Base-by-base conservation (phyloP, 2,888 invertebrate genomes). In the Boloria selene region DNA sequence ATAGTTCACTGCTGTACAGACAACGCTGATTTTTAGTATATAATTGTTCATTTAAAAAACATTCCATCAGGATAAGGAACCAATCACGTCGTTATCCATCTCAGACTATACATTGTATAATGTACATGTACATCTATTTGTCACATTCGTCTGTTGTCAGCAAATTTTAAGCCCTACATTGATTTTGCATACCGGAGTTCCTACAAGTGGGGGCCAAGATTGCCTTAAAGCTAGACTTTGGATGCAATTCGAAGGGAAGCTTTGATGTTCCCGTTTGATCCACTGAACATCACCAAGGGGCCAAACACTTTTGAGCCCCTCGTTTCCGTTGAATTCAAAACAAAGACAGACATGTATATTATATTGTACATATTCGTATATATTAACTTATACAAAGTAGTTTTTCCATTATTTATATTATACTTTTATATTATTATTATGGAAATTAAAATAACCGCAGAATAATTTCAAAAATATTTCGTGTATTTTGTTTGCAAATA, bases 211-310 rank as follows among this genome's bases (percentile, higher is more conserved):
- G 63, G 56, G 56, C 51, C 31, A 56, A 56, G 50, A 64, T 64
- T 56, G 50, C 56, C 59, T 47, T 59, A 50, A 59, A 59, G 59
- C 59, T 59, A 59, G 64, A 64, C 67, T 67, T 56, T 51, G 58
- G 62, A 67, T 69, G 55, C 49, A 31, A 49, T 59, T 56, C 52
- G 62, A 64, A 64, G 64, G 60, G 64, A 64, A 50, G 60, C 64
- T 70, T 70, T 70, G 67, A 67, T 69, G 64, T 70, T 26, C 50
- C 49, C 60, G 60, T 59, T 59, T 59, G 55, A 67, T 60, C 56
- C 64, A 61, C 47, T 64, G 61, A 64, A 61, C 61, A 55, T 49
- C 51, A 45, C 61, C 59, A 45, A 60, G 58, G 64, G 52, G 52
- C 38, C 31, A 59, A 51, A 59, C 52, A 45, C 53, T 59, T 59